Base-by-base conservation (phyloP, 2,113 vertebrate genomes). In the Gavialis gangeticus region DNA sequence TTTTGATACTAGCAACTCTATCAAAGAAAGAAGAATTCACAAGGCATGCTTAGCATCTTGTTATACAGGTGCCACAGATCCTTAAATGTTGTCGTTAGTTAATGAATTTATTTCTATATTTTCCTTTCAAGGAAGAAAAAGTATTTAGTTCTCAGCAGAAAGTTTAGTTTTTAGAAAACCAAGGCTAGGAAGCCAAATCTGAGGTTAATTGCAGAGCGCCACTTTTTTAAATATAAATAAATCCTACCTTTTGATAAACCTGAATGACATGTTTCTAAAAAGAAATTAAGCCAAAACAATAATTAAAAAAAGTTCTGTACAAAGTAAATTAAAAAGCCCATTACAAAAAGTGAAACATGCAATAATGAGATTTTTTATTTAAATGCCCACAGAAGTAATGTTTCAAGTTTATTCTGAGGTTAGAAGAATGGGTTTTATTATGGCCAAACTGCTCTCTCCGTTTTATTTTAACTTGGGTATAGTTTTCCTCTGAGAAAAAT, bases 161-260 rank as follows among this genome's bases (percentile, higher is more conserved):
- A 98, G 98, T 99, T 98, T 96, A 98, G 98, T 98, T 98, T 97
- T 98, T 95, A 98, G 97, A 97, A 97, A 98, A 97, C 97, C 77
- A 97, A 91, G 98, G 98, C 98, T 98, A 97, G 96, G 94, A 98
- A 98, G 98, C 98, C 98, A 98, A 97, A 98, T 98, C 94, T 96
- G 93, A 90, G 97, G 98, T 98, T 98, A 98, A 98, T 98, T 97
- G 98, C 97, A 97, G 96, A 46, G 98, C 98, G 98, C 97, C 98
- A 97, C 98, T 98, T 98, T 96, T 97, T 95, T 79, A 97, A 97
- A 97, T 91, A 98, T 85, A 97, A 96, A 97, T 87, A 98, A 98
- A 97, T 99, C 99, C 99, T 99, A 99, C 99, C 99, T 99, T 99
- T 99, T 99, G 98, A 99, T 98, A 99, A 99, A 99, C 98, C 99